Conservation (phyloP, 2,113 vertebrate genomes). For the Acrocephalus kingi region DNA sequence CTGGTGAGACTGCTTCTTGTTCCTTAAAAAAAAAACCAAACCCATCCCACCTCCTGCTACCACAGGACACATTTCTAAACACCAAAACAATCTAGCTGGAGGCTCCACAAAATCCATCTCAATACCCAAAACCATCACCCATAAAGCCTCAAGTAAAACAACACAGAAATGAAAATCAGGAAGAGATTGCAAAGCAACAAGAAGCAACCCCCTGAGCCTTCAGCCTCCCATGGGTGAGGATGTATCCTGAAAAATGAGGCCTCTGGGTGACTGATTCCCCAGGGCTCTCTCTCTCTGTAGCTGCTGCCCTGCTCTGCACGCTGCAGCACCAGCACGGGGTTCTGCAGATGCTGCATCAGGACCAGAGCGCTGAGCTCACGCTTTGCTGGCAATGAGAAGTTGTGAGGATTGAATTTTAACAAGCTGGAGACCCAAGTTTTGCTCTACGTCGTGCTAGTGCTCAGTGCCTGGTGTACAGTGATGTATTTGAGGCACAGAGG, state of each 20-base stretch:
- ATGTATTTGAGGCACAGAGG: background rate
- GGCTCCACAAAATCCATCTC: background rate
- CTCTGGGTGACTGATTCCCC: background rate
- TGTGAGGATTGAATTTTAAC: conserved; percentile 32
- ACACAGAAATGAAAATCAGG: background rate
- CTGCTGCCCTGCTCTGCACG: background rate
- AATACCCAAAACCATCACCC: background rate
- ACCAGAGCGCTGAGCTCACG: background rate
- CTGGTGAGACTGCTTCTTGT: background rate
- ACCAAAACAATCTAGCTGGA: background rate
- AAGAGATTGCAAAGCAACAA: background rate
- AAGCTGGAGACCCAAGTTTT: background rate
- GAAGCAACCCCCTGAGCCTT: background rate
- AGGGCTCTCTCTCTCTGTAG: accelerated
- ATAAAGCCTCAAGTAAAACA: background rate
- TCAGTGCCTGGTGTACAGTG: background rate
- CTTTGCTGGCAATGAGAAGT: background rate
- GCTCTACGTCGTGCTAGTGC: accelerated
- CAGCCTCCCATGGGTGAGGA: background rate
- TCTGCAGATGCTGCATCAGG: background rate
- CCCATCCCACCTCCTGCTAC: background rate
- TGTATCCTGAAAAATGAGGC: accelerated
- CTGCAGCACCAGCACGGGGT: accelerated
- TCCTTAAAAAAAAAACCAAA: background rate
- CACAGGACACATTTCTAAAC: background rate